phyloP scores from a whole-genome alignment of 2,888 invertebrate genomes.

The Lepetodrilus schrolli region DNA sequence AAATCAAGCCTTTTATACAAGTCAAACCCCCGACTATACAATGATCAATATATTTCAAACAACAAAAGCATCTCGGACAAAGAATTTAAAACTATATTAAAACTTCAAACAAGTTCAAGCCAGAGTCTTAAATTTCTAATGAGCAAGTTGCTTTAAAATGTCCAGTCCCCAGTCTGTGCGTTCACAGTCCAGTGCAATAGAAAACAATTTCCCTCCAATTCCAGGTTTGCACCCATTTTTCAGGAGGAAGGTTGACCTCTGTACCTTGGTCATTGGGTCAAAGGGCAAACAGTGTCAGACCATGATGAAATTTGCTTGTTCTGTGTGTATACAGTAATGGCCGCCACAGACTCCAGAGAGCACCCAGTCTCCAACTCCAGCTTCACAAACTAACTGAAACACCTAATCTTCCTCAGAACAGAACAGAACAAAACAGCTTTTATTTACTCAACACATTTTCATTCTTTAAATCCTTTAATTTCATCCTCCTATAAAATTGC shows the following conservation, averaged over 20 bases:
- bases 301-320: not conserved
- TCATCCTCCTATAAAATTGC: too few relatives aligned
- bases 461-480: too few relatives aligned
- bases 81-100: conserved; percentile 20
- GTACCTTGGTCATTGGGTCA: not conserved
- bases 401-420: too few relatives aligned
- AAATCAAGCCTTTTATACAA: not conserved
- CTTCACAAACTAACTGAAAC: too few relatives aligned
- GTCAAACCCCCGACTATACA: not conserved
- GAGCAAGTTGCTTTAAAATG: not conserved
- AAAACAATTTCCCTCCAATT: conserved; percentile 13
- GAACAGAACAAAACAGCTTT: too few relatives aligned
- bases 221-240: not conserved
- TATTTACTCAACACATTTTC: too few relatives aligned
- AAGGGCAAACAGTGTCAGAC: not conserved
- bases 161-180: not conserved
- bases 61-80: not conserved
- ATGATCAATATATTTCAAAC: not conserved
- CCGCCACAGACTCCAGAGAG: too few relatives aligned
- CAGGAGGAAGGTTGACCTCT: not conserved
- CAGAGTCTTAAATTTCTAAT: conserved; percentile 1
- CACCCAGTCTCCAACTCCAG: too few relatives aligned
- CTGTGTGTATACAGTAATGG: not conserved
- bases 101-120: not conserved
- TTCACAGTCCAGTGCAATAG: conserved; percentile 5